Evolutionary conservation across 2,888 invertebrate genomes (phyloP).

Genomic region (Plutella xylostella): DNA sequence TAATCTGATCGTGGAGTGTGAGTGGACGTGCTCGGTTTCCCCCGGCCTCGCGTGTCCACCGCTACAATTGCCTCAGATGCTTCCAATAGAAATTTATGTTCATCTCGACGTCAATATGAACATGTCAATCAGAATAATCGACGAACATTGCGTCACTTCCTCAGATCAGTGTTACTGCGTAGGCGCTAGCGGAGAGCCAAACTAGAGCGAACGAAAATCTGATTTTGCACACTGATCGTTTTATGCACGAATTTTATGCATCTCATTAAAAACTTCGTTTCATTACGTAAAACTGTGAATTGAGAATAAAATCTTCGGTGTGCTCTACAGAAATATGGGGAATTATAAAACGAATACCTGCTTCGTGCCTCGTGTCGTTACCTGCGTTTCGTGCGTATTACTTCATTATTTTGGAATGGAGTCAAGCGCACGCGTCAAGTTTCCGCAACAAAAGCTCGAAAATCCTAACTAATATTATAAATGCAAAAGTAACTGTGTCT

Average conservation of each 20-base stretch:
- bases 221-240: slow-evolving; percentile 28
- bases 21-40: slow-evolving; percentile 21
- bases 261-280: slow-evolving; percentile 11
- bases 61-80: slow-evolving; percentile 26
- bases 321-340: too few relatives aligned
- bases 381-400: too few relatives aligned
- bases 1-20: background rate
- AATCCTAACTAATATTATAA: too few relatives aligned
- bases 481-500: too few relatives aligned
- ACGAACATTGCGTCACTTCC: slow-evolving; percentile 19
- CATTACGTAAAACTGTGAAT: background rate
- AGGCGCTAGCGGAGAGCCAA: too few relatives aligned
- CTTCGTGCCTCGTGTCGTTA: too few relatives aligned
- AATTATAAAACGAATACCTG: too few relatives aligned
- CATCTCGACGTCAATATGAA: slow-evolving; percentile 3
- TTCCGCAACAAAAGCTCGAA: too few relatives aligned
- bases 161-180: too few relatives aligned
- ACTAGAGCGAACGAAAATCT: too few relatives aligned
- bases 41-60: slow-evolving; percentile 38
- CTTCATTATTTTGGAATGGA: too few relatives aligned
- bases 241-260: slow-evolving; percentile 38
- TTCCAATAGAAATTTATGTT: slow-evolving; percentile 30
- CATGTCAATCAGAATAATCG: slow-evolving; percentile 19
- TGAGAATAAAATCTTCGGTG: background rate
- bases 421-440: too few relatives aligned